Evolutionary conservation across 2,797 vertebrate species (phyloP).

Genomic region (Mus caroli): DNA sequence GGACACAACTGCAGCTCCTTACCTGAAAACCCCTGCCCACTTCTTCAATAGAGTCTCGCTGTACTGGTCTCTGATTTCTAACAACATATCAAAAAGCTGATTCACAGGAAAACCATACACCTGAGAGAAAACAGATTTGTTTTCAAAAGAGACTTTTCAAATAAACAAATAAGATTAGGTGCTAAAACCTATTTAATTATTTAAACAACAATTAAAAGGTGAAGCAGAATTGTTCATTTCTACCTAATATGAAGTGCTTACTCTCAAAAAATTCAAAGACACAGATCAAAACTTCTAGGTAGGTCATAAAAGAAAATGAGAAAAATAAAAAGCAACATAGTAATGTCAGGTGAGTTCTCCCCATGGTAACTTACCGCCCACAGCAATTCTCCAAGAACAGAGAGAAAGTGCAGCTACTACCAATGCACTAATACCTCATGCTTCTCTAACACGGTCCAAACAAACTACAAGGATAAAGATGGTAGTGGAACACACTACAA

Average conservation of each 20-base stretch:
- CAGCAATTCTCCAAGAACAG: not conserved
- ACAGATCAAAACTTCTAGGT: conserved; percentile 42
- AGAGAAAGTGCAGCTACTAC: not conserved
- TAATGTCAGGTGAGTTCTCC: not conserved
- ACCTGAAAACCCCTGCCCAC: conserved; percentile 97
- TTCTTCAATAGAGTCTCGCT: conserved; percentile 97
- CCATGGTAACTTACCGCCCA: not conserved
- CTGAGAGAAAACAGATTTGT: conserved; percentile 85
- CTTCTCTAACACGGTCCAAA: not conserved
- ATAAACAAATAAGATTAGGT: conserved; percentile 20
- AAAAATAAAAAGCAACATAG: conserved; percentile 54
- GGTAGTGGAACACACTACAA: conserved; percentile 27
- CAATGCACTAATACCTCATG: not conserved
- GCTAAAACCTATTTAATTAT: conserved; percentile 35
- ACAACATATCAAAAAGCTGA: conserved; percentile 98
- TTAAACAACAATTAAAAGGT: conserved; percentile 58
- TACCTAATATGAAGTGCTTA: not conserved
- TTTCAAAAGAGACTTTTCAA: not conserved
- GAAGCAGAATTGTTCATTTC: conserved; percentile 30
- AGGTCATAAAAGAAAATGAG: conserved; percentile 8
- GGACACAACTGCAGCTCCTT: conserved; percentile 35
- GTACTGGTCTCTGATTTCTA: conserved; percentile 98
- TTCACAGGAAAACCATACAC: conserved; percentile 97
- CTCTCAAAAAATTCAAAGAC: conserved; percentile 55
- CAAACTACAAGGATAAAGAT: conserved; percentile 10